Conservation (phyloP, 2,113 vertebrate genomes). For the Cyanoramphus novaezelandiae region DNA sequence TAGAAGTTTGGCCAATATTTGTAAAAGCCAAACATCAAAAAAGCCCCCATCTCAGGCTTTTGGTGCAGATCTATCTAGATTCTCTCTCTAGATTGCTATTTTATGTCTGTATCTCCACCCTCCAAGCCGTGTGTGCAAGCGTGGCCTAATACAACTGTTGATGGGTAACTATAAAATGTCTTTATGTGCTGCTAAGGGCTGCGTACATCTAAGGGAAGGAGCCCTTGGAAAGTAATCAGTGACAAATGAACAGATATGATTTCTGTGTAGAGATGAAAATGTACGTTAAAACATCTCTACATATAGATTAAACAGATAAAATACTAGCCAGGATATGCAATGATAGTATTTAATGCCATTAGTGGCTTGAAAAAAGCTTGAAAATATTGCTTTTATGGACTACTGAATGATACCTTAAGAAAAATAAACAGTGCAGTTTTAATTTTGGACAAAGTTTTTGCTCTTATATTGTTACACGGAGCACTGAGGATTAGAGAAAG, state of each 20-base stretch:
- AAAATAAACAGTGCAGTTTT: not conserved
- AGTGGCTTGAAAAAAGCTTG: not conserved
- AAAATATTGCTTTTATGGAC: not conserved
- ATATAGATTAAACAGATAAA: not conserved
- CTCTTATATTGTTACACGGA: not conserved
- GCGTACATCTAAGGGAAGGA: not conserved
- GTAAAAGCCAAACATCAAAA: not conserved
- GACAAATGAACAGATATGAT: not conserved
- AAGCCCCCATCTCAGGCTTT: not conserved
- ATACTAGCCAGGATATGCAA: not conserved
- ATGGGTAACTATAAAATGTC: not conserved
- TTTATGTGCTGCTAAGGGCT: not conserved
- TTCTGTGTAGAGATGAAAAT: not conserved
- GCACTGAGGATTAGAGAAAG: not conserved
- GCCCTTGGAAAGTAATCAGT: not conserved
- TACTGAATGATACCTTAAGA: not conserved
- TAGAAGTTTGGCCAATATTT: not conserved
- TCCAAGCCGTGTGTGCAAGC: rapidly evolving
- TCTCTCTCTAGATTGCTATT: not conserved
- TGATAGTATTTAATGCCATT: not conserved
- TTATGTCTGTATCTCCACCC: not conserved
- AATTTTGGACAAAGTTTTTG: not conserved
- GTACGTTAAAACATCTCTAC: not conserved
- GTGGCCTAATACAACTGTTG: not conserved
- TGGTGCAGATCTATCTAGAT: not conserved